Percentiles rank a stretch among this genome's conserved stretches.
Conservation (phyloP, 23 tunicate species). For the Halocynthia aurantium region DNA sequence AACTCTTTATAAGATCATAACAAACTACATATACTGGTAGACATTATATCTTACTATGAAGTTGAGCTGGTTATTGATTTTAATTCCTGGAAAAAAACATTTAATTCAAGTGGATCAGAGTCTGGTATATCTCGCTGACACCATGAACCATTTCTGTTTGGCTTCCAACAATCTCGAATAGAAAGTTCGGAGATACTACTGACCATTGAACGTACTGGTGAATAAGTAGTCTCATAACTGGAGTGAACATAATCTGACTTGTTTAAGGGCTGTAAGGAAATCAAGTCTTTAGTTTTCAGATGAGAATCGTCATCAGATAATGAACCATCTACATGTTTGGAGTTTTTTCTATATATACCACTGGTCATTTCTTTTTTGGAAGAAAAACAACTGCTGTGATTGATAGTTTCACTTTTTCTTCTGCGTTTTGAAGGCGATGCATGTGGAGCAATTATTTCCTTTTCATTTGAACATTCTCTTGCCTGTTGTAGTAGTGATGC, state of each 20-base stretch:
- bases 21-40: too few species aligned
- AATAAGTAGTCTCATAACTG: constrained; percentile 3
- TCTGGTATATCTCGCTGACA: constrained; percentile 37
- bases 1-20: too few species aligned
- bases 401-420: too few species aligned
- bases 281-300: too few species aligned
- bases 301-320: too few species aligned
- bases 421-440: constrained; percentile 6
- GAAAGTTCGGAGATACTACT: constrained; percentile 87
- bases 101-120: constrained; percentile 67
- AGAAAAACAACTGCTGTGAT: too few species aligned
- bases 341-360: neutral
- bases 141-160: constrained; percentile 51
- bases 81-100: constrained; percentile 73
- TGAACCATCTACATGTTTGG: too few species aligned
- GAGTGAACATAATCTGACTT: too few species aligned
- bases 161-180: constrained; percentile 13
- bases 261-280: too few species aligned
- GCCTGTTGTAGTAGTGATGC: constrained; percentile 8
- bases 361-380: too few species aligned
- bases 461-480: neutral
- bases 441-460: neutral
- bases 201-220: constrained; percentile 70
- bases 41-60: too few species aligned
- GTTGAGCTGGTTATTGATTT: constrained; percentile 32